Evolutionary conservation across 2,888 invertebrate species (phyloP), one percentile per base, ranked within the genome.

Genomic region (Drosophila quinaria): DNA sequence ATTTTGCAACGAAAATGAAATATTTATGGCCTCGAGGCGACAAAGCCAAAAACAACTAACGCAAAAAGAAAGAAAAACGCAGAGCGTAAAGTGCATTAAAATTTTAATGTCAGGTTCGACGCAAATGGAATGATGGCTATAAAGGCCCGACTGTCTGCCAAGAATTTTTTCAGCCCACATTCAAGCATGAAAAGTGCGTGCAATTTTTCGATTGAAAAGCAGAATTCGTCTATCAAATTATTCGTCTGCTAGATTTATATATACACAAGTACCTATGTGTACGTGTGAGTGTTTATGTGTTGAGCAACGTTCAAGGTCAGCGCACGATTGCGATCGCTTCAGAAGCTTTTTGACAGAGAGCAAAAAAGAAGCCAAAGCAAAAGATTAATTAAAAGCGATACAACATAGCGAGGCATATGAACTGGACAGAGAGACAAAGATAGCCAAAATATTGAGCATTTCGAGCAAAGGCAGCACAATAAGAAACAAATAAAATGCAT

Each of bases 1-100:
- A 51, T 65, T 72, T 65, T 64, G 44, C 65, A 68, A 78, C 60
- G 69, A 79, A 81, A 81, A 67, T 69, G 74, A 81, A 74, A 81
- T 85, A 80, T 82, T 82, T 82, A 85, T 82, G 85, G 78, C 80
- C 82, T 68, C 70, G 66, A 77, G 82, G 77, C 82, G 81, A 80
- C 85, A 79, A 81, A 79, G 77, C 62, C 75, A 71, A 62, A 35
- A 13, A 41, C 25, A 56, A 42, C 46, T 29, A 73, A 37, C 37
- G 44, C 47, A 47, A 41, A 54, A 62, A 54, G 44, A 50, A 63
- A 58, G 49, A 70, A 51, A 61, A 44, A 47, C 55, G 31, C 31
- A 55, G 25, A 56, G 44, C 46, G 19, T 44, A 39, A 68, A 61
- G 22, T 71, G 77, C 74, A 58, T 59, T 49, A 50, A 61, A 75